A percentile compares a stretch with the other conserved stretches of the same genome.
phyloP scores from a whole-genome alignment of 1,140 invertebrate species.

The Oryzaephilus surinamensis region DNA sequence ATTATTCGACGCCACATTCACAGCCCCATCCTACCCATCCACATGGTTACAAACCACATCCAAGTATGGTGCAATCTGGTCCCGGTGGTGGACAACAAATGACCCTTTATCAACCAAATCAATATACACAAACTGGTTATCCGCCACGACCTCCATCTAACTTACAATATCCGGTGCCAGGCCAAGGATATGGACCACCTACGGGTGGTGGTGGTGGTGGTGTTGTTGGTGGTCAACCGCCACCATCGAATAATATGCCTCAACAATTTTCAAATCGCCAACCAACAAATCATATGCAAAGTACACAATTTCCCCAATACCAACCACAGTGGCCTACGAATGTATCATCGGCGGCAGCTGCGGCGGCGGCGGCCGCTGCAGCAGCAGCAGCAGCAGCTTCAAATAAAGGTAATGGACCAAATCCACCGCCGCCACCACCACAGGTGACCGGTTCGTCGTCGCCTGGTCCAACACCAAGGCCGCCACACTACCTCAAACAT shows the following conservation, averaged over 20 bases:
- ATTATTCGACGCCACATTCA: slow-evolving; percentile 54
- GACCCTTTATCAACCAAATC: slow-evolving; percentile 41
- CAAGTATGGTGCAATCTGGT: slow-evolving; percentile 44
- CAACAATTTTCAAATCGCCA: slow-evolving; percentile 39
- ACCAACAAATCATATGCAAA: slow-evolving; percentile 43
- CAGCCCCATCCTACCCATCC: slow-evolving; percentile 35
- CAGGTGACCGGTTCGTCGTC: slow-evolving; percentile 32
- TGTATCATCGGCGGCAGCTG: too few relatives aligned
- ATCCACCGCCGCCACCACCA: slow-evolving; percentile 19
- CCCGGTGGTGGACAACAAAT: slow-evolving; percentile 41
- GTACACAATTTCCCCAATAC: slow-evolving; percentile 41
- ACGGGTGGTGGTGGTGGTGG: too few relatives aligned
- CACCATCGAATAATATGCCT: slow-evolving; percentile 35
- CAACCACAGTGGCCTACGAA: slow-evolving; percentile 38
- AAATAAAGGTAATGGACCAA: slow-evolving; percentile 23
- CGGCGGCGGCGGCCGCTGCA: too few relatives aligned
- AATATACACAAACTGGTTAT: slow-evolving; percentile 47
- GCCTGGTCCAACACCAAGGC: slow-evolving; percentile 33
- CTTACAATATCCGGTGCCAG: slow-evolving; percentile 34
- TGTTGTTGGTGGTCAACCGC: slow-evolving; percentile 19
- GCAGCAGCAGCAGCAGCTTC: slow-evolving; percentile 6
- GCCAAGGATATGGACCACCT: slow-evolving; percentile 40
- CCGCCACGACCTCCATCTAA: slow-evolving; percentile 43
- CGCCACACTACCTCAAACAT: slow-evolving; percentile 54
- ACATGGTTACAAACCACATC: slow-evolving; percentile 38